Evolutionary conservation across 2,797 vertebrate species (phyloP).

Genomic region (Tachyglossus aculeatus): DNA sequence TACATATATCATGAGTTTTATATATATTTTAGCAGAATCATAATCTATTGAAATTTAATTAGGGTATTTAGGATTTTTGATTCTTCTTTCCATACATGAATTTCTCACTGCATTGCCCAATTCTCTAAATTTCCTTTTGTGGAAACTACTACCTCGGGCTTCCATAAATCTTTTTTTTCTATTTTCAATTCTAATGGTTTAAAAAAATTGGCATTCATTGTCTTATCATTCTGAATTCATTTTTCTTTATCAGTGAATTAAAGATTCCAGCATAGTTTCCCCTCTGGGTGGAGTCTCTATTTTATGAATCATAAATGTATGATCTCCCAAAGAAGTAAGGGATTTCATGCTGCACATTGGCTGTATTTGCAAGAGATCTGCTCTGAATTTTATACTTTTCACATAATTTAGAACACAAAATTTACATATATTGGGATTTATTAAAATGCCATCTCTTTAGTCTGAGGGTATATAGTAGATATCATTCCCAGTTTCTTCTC

Average conservation of each 20-base stretch:
- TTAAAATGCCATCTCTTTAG: no score
- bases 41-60: neutral
- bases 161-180: neutral
- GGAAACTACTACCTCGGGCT: conserved; percentile 1
- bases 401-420: no score
- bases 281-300: neutral
- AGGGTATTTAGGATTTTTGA: neutral
- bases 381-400: no score
- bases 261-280: neutral
- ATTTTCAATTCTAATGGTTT: neutral
- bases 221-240: neutral
- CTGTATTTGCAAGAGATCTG: conserved; percentile 4
- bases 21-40: neutral
- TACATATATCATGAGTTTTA: neutral
- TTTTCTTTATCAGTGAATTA: neutral
- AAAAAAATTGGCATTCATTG: neutral
- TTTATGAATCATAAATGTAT: conserved; percentile 2
- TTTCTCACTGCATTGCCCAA: neutral
- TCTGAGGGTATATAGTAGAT: no score
- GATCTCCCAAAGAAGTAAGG: conserved; percentile 1
- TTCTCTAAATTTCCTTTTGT: neutral
- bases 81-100: neutral
- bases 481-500: no score
- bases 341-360: conserved; percentile 2
- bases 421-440: no score